Evolutionary conservation across 2,888 invertebrate genomes (phyloP), one percentile per base, ranked within the genome.

Genomic region (Hypena proboscidalis): DNA sequence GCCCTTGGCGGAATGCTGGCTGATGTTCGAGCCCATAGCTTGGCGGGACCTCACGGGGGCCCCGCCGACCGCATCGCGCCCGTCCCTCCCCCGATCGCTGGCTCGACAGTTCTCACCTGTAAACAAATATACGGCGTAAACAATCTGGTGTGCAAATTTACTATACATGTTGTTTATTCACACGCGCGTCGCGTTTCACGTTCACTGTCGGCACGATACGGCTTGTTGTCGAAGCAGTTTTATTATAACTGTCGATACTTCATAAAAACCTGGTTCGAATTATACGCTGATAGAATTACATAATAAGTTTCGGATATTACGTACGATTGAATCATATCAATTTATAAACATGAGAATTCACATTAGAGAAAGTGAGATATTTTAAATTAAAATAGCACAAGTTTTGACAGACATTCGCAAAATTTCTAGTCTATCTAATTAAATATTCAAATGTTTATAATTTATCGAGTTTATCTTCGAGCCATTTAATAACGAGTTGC

Each of bases 1-100:
- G 62, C 95, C 93, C 73, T 95, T 95, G 67, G 93, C 93, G 72
- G 94, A 94, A 81, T 94, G 95, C 56, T 95, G 93, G 91, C 95
- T 95, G 75, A 95, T 93, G 92, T 95, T 95, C 50, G 95, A 95
- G 79, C 95, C 95, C 95, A 95, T 95, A 70, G 83, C 92, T 74
- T 74, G 87, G 87, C 85, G 87, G 85, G 83, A 85, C 85, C 87
- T 87, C 77, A 89, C 52, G 74, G 68, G 78, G 87, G 89, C 75
- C 86, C 89, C 89, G 86, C 87, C 87, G 70, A 67, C 80, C 71
- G 64, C 85, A 84, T 87, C 62, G 67, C 75, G 82, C 65, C 83
- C 70, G 67, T 63, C 70, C 66, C 77, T 66, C 36, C 65, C 51
- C 42, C 66, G 64, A 29, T 66, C 69, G 59, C 68, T 70, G 17